Percentiles rank a stretch among this genome's conserved stretches.
Evolutionary conservation across 2,113 vertebrate genomes (phyloP).

Genomic region (Polyodon spathula): DNA sequence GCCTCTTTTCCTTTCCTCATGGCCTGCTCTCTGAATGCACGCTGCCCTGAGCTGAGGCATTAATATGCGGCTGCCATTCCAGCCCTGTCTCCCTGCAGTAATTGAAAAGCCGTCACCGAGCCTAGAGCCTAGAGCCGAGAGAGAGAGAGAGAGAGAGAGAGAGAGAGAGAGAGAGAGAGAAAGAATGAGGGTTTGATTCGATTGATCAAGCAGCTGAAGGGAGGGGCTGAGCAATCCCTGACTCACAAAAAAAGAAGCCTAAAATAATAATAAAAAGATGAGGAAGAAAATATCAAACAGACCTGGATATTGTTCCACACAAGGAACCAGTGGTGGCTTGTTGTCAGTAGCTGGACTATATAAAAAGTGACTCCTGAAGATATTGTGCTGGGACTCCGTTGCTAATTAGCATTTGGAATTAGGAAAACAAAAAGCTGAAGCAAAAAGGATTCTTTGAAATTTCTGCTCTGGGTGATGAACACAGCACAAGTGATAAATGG

Average conservation of each 20-base stretch:
- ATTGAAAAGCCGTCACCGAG: conserved; percentile 61
- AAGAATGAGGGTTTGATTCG: conserved; percentile 4
- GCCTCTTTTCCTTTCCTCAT: background rate
- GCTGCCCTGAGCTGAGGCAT: conserved; percentile 32
- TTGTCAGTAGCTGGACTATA: conserved; percentile 30
- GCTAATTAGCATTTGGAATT: conserved; percentile 29
- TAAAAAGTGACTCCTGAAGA: background rate
- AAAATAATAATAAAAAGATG: background rate
- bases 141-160: conserved; percentile 17
- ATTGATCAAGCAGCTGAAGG: conserved; percentile 10
- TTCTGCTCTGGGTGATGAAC: conserved; percentile 7
- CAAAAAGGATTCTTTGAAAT: background rate
- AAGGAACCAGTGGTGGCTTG: conserved; percentile 35
- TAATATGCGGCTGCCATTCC: conserved; percentile 50
- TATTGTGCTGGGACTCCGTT: background rate
- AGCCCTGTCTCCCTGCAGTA: conserved; percentile 44
- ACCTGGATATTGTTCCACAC: conserved; percentile 6
- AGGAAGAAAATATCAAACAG: background rate
- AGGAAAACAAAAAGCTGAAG: background rate
- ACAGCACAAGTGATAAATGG: conserved; percentile 18
- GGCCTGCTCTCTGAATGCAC: conserved; percentile 27
- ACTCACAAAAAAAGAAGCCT: conserved; percentile 1
- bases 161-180: conserved; percentile 9
- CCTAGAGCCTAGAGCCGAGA: conserved; percentile 15
- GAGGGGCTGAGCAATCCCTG: conserved; percentile 5